Evolutionary conservation across 1,140 invertebrate genomes (phyloP), one percentile per base, ranked within the genome.

Genomic region (Lepidurus arcticus): DNA sequence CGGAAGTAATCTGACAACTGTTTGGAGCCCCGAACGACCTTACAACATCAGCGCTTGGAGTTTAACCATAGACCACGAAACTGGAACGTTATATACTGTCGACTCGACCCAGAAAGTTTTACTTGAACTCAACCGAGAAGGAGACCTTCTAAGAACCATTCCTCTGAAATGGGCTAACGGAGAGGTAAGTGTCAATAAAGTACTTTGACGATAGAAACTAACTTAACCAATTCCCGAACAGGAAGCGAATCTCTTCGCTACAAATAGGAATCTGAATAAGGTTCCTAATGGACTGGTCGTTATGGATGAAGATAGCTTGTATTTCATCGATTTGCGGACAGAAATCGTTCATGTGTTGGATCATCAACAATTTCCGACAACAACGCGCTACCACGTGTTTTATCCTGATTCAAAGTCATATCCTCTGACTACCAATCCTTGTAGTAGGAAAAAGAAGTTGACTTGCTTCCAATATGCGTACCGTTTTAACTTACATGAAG

Each of bases 21-120:
- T 65, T 7, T 65, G 53, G 53, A 21, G 21, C 13, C 53, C 8
- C 16, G 53, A 65, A 65, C 16, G 53, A 16, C 21, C 53, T 65
- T 65, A 65, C 13, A 7, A 13, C n/a, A 65, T 65, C 13, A 65
- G 53, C 2, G 16, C 53, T 7, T 65, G 53, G 53, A 65, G 53
- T 65, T 65, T 65, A 65, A 65, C 53, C 53, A 65, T 65, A 65
- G 53, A 65, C 8, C 53, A 65, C 53, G 53, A 65, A 16, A 65
- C 53, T 9, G 53, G 53, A 65, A 65, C 8, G 8, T 65, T 65
- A 16, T 21, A 65, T 16, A 4, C 21, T 4, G 7, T 65, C 21
- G 53, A 65, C 8, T 65, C 53, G 13, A n/a, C 53, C 9, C 16
- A 65, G 53, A 65, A 65, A 16, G 8, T 7, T 1, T 7, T 65